phyloP scores from a whole-genome alignment of 2,797 vertebrate genomes.

The Microctenopoma lineatum region DNA sequence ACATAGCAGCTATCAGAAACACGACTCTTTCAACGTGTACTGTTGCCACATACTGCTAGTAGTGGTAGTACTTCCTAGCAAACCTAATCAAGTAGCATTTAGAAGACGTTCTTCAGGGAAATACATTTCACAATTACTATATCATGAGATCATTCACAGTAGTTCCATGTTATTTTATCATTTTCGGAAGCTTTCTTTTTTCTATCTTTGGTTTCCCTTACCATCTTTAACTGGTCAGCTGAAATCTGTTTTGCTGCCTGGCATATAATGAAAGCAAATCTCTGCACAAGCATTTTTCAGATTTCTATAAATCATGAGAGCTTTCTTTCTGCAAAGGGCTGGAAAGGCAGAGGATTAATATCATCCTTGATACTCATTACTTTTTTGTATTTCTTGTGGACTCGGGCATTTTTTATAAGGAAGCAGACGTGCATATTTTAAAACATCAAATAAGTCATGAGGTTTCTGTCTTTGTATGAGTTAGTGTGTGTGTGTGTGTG shows the following conservation, averaged over 20 bases:
- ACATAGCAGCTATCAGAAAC: constrained; percentile 8
- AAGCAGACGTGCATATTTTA: constrained; percentile 25
- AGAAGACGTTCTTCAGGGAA: background rate
- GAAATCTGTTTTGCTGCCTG: constrained; percentile 31
- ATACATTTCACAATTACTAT: background rate
- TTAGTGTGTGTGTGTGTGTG: constrained; percentile 13
- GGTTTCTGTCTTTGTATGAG: constrained; percentile 18
- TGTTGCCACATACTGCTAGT: background rate
- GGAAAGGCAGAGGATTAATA: constrained; percentile 15
- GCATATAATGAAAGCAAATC: constrained; percentile 19
- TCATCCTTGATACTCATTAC: background rate
- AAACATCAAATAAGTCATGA: constrained; percentile 26
- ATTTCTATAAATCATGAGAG: constrained; percentile 7
- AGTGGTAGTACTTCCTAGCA: background rate
- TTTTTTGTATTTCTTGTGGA: constrained; percentile 6
- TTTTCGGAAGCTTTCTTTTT: background rate
- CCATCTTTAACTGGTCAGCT: constrained; percentile 30
- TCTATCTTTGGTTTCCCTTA: background rate
- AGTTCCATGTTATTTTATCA: background rate
- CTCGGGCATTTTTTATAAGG: constrained; percentile 4
- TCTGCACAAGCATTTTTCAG: constrained; percentile 36
- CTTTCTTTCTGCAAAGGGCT: constrained; percentile 19
- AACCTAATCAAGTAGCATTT: background rate
- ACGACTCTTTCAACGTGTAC: background rate
- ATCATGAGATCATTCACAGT: background rate